These are phyloP conservation scores for Onychomys torridus DNA, from an alignment of 2,797 vertebrate genomes.

Conservation along the genomic window DNA sequence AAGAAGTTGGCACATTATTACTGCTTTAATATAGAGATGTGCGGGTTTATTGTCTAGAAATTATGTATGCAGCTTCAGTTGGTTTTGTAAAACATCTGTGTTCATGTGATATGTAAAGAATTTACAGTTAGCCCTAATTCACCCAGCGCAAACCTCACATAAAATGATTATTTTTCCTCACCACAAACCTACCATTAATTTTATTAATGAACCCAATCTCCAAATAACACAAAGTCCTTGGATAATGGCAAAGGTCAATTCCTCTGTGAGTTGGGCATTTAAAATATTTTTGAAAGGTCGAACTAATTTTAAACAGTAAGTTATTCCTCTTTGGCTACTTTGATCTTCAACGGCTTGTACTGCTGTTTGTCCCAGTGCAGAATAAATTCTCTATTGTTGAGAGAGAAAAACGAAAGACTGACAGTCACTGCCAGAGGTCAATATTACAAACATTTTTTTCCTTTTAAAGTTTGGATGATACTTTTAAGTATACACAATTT, in stretches of 20 bases:
- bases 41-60: conserved; percentile 77
- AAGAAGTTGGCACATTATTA: conserved; percentile 60
- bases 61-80: conserved; percentile 72
- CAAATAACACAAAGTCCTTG: conserved; percentile 79
- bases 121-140: conserved; percentile 75
- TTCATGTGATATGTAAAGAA: conserved; percentile 75
- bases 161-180: conserved; percentile 71
- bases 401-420: neutral
- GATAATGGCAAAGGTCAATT: conserved; percentile 75
- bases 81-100: conserved; percentile 82
- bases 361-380: neutral
- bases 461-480: conserved; percentile 60
- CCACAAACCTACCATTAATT: conserved; percentile 75
- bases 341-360: conserved; percentile 71
- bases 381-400: neutral
- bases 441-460: conserved; percentile 49
- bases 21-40: conserved; percentile 48
- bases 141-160: conserved; percentile 63
- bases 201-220: conserved; percentile 80
- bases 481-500: conserved; percentile 52
- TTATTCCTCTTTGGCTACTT: conserved; percentile 68
- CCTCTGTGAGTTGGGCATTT: conserved; percentile 67
- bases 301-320: conserved; percentile 79
- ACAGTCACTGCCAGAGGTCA: conserved; percentile 58
- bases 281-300: conserved; percentile 75